Percentiles rank a stretch among this genome's conserved stretches.
Evolutionary conservation across 2,888 invertebrate genomes (phyloP).

Genomic region (Chrysolina oricalcia): DNA sequence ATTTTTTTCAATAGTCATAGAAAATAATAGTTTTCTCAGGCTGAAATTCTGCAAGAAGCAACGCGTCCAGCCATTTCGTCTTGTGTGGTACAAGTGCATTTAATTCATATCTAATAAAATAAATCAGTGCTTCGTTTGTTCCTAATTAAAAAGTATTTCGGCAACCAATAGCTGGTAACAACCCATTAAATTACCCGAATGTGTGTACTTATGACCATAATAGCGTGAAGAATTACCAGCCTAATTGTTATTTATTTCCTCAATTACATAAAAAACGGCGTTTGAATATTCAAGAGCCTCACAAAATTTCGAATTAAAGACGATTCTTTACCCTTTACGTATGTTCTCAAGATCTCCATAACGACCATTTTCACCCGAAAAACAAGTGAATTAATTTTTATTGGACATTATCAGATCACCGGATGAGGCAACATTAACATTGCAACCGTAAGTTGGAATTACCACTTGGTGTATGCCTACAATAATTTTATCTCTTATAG

Average conservation of each 20-base stretch:
- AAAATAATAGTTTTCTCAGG: too few species aligned
- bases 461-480: constrained; percentile 16
- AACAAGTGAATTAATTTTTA: constrained; percentile 37
- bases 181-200: constrained; percentile 23
- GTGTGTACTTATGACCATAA: constrained; percentile 21
- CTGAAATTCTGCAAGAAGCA: too few species aligned
- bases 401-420: constrained; percentile 34
- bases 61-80: too few species aligned
- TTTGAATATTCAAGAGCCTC: constrained; percentile 29
- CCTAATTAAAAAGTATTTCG: constrained; percentile 14
- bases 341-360: constrained; percentile 19
- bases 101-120: background rate
- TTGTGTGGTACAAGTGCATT: background rate
- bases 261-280: constrained; percentile 25
- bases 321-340: constrained; percentile 4
- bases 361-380: constrained; percentile 30
- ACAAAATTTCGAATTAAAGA: constrained; percentile 3
- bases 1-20: too few species aligned
- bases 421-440: constrained; percentile 23
- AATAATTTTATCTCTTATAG: constrained; percentile 27
- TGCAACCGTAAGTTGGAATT: constrained; percentile 21
- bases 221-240: constrained; percentile 31
- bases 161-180: constrained; percentile 14
- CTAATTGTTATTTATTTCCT: constrained; percentile 28
- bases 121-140: background rate